Evolutionary conservation across 2,113 vertebrate genomes (phyloP).

Genomic region (Toxotes chatareus): DNA sequence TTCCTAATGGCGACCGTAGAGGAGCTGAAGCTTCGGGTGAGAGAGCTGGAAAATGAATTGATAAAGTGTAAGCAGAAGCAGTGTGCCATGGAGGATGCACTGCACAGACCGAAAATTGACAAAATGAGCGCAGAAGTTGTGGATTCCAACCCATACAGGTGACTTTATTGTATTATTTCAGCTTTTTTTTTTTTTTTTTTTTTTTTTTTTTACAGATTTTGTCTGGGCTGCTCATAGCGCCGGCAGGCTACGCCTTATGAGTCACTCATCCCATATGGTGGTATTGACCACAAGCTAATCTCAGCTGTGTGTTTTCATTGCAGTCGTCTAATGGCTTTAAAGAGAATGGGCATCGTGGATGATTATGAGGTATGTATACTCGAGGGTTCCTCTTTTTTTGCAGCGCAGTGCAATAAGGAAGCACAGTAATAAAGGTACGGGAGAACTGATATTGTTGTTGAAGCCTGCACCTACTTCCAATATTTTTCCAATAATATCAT

Average conservation of each 20-base stretch:
- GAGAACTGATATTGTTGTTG: neutral
- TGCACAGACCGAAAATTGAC: slow-evolving; percentile 85
- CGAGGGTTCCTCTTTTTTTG: neutral
- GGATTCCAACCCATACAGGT: slow-evolving; percentile 98
- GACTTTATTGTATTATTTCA: slow-evolving; percentile 23
- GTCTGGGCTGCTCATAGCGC: neutral
- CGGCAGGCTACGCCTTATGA: slow-evolving; percentile 60
- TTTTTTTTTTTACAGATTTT: neutral
- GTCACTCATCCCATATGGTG: slow-evolving; percentile 52
- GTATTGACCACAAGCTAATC: slow-evolving; percentile 27
- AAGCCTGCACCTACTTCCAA: neutral
- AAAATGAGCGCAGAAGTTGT: slow-evolving; percentile 94
- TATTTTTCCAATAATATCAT: neutral
- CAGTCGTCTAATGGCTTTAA: slow-evolving; percentile 97
- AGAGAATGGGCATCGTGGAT: slow-evolving; percentile 97
- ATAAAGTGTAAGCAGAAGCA: slow-evolving; percentile 83
- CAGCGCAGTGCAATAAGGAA: too few relatives aligned
- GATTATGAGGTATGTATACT: slow-evolving; percentile 91
- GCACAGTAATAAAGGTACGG: neutral
- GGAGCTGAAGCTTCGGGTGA: slow-evolving; percentile 86
- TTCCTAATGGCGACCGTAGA: slow-evolving; percentile 82
- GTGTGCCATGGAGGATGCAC: slow-evolving; percentile 57
- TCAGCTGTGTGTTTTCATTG: slow-evolving; percentile 60
- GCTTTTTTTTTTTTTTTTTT: neutral
- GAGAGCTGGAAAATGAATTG: slow-evolving; percentile 90